These are phyloP conservation scores for Platypus cylindrus DNA, from an alignment of 2,888 invertebrate genomes.

Conservation along the genomic window DNA sequence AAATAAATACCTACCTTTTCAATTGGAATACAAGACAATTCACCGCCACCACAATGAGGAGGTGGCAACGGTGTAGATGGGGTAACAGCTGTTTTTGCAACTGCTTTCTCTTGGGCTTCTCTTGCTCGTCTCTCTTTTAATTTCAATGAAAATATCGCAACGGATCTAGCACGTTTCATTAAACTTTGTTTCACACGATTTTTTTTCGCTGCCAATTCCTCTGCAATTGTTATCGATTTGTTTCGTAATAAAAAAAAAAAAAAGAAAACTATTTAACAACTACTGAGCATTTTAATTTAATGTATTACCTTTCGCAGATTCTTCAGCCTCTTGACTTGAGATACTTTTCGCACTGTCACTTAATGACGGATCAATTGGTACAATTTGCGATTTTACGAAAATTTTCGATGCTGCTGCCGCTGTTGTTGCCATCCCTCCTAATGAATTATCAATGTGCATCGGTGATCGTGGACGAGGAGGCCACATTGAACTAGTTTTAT, in stretches of 20 bases:
- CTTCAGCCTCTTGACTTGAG: slow-evolving; percentile 42
- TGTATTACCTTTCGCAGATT: slow-evolving; percentile 33
- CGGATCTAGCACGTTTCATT: slow-evolving; percentile 73
- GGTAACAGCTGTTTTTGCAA: slow-evolving; percentile 33
- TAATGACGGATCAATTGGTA: slow-evolving; percentile 37
- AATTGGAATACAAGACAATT: slow-evolving; percentile 72
- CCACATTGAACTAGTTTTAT: slow-evolving; percentile 35
- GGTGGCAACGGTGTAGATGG: slow-evolving; percentile 32
- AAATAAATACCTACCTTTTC: slow-evolving; percentile 44
- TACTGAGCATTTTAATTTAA: too few species aligned
- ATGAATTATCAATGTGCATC: too few species aligned
- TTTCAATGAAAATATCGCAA: slow-evolving; percentile 75
- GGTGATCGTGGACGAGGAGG: slow-evolving; percentile 33
- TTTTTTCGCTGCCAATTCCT: slow-evolving; percentile 52
- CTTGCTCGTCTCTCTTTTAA: slow-evolving; percentile 64
- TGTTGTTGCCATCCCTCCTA: too few species aligned
- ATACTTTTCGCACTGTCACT: slow-evolving; percentile 44
- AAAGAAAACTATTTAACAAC: neutral
- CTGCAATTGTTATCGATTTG: too few species aligned
- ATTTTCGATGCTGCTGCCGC: slow-evolving; percentile 11
- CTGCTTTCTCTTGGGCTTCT: slow-evolving; percentile 59
- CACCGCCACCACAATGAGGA: slow-evolving; percentile 64
- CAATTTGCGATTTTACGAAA: slow-evolving; percentile 21
- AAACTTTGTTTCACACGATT: slow-evolving; percentile 57
- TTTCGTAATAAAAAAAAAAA: neutral